Evolutionary conservation across 2,113 vertebrate genomes (phyloP).

Genomic region (Phoenicopterus ruber): DNA sequence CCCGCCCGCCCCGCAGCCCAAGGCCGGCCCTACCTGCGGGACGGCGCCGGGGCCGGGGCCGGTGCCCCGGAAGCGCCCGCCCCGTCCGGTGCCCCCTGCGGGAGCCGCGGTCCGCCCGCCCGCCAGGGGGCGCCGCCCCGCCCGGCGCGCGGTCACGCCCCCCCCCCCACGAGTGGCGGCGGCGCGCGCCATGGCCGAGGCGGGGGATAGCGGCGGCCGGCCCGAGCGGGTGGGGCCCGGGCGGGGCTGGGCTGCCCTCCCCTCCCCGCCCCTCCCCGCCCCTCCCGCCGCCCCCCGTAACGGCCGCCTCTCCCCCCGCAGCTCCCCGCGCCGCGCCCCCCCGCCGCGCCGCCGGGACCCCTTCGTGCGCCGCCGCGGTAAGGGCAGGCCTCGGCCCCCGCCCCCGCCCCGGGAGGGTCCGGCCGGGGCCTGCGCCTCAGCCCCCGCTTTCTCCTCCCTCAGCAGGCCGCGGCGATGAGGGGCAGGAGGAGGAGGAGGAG

Average conservation of each 20-base stretch:
- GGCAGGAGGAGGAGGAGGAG: neutral
- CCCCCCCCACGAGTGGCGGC: no score
- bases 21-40: neutral
- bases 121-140: neutral
- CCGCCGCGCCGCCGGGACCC: no score
- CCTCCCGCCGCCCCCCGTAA: no score
- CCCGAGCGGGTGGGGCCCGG: neutral
- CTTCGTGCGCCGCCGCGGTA: neutral
- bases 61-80: neutral
- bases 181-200: neutral
- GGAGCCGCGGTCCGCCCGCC: neutral
- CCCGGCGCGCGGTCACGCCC: no score
- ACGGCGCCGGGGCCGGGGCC: no score
- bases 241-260: no score
- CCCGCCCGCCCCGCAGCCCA: neutral
- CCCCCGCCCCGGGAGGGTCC: no score
- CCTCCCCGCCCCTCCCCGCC: neutral
- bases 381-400: neutral
- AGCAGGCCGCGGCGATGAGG: neutral
- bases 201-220: neutral
- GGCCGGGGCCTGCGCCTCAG: neutral
- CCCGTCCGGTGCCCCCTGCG: neutral
- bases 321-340: neutral
- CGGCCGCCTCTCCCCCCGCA: neutral
- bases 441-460: neutral